Base-by-base conservation (phyloP, 1,140 invertebrate genomes). In the Aplysia californica region DNA sequence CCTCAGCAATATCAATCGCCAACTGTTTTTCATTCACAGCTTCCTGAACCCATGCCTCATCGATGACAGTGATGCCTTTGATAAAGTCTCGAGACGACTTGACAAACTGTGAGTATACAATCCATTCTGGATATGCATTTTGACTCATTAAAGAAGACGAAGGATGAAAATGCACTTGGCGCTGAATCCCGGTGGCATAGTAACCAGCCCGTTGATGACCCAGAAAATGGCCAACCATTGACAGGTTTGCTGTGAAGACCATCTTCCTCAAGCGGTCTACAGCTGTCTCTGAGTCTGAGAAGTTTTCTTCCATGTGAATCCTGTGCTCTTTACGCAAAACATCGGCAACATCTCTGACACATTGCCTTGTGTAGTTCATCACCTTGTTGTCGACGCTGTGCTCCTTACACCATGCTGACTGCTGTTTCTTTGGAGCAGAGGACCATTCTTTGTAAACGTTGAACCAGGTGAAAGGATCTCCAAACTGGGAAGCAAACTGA, bases 391-490 rank as follows among this genome's bases (percentile, higher is more conserved):
- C 87, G 20, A 88, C 77, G n/a, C 79, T 77, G 67, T 88, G 85
- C 33, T 75, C 44, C 4, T 77, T 21, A 66, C 87, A 87, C 86
- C 86, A 87, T 55, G 59, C 78, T 1, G 75, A 80, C 75, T 84
- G 84, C 55, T 80, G 21, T 26, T 75, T 75, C 26, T 31, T 44
- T n/a, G 58, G 36, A 20, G 36, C 20, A 15, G 64, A 20, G 10
- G 15, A 23, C 83, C 85, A 88, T 58, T 79, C 78, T 83, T 94
- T 93, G 86, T 93, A 98, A n/a, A 98, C 93, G 88, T 97, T 97
- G 0, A 99, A 88, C 39, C 97, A 90, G 20, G 95, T 98, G 3
- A 99, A 92, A 85, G 97, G 95, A 91, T 99, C 98, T 10, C 98
- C 97, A 82, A 95, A 92, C 26, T 92, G 90, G 0, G 96, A 95